Evolutionary conservation across 2,888 invertebrate species (phyloP).

Genomic region (Beris chalybata): DNA sequence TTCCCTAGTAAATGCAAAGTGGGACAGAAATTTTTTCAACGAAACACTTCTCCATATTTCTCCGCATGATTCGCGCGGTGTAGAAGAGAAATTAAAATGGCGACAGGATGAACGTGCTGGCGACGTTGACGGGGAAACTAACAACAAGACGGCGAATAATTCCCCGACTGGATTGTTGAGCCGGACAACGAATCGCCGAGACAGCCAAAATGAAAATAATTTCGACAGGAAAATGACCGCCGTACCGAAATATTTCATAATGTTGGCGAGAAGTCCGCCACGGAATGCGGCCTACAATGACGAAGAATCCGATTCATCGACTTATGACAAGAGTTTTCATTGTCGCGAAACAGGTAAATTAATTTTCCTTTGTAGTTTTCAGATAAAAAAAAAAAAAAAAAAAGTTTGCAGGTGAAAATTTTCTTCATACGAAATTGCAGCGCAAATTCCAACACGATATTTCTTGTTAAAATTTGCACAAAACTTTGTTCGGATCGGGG

Average conservation of each 20-base stretch:
- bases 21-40: slow-evolving; percentile 39
- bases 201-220: slow-evolving; percentile 20
- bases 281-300: slow-evolving; percentile 26
- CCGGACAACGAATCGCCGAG: slow-evolving; percentile 28
- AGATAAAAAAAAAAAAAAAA: background rate
- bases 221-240: slow-evolving; percentile 29
- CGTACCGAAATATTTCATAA: slow-evolving; percentile 30
- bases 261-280: slow-evolving; percentile 41
- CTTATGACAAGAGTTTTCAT: slow-evolving; percentile 43
- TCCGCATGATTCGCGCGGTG: slow-evolving; percentile 35
- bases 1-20: slow-evolving; percentile 34
- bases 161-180: slow-evolving; percentile 37
- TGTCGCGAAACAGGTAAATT: slow-evolving; percentile 45
- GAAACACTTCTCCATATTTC: slow-evolving; percentile 36
- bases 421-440: background rate
- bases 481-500: slow-evolving; percentile 24
- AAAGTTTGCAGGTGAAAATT: background rate
- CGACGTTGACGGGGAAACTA: slow-evolving; percentile 39
- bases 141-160: slow-evolving; percentile 18
- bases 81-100: slow-evolving; percentile 41
- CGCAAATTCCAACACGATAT: slow-evolving; percentile 21
- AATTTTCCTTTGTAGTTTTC: slow-evolving; percentile 26
- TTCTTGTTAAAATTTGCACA: slow-evolving; percentile 23
- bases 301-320: slow-evolving; percentile 39
- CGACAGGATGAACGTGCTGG: slow-evolving; percentile 39